Percentiles rank a stretch among this genome's conserved stretches.
phyloP scores from a whole-genome alignment of 2,888 invertebrate species.

The Hirtodrosophila cameraria region DNA sequence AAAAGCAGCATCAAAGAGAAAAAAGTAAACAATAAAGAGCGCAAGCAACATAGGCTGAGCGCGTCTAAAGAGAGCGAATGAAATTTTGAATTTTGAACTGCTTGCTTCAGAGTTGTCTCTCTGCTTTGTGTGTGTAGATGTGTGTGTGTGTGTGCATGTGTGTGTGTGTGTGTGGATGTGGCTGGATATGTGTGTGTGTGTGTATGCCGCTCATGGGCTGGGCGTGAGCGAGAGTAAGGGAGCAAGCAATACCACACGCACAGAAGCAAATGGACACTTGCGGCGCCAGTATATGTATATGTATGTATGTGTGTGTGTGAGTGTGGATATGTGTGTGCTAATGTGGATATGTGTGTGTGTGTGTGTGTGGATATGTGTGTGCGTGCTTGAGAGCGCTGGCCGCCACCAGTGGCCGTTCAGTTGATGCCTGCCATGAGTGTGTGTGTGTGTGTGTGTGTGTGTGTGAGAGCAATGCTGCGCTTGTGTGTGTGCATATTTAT shows the following conservation, averaged over 20 bases:
- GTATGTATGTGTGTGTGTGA: slow-evolving; percentile 1
- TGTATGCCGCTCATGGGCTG: slow-evolving; percentile 49
- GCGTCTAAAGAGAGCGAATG: slow-evolving; percentile 21
- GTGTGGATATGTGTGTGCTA: slow-evolving; percentile 25
- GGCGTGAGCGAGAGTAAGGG: slow-evolving; percentile 56
- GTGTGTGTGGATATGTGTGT: slow-evolving; percentile 9
- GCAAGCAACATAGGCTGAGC: background rate
- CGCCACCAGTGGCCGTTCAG: slow-evolving; percentile 47
- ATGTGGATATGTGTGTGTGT: slow-evolving; percentile 15
- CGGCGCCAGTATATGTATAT: slow-evolving; percentile 33
- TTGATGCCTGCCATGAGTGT: slow-evolving; percentile 5
- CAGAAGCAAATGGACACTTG: slow-evolving; percentile 69
- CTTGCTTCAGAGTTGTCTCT: slow-evolving; percentile 38
- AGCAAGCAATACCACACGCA: slow-evolving; percentile 66
- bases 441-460: slow-evolving; percentile 9
- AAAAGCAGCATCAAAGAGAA: background rate
- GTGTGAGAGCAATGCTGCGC: slow-evolving; percentile 6
- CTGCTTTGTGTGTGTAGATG: slow-evolving; percentile 13
- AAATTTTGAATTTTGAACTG: slow-evolving; percentile 41
- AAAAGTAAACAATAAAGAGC: slow-evolving; percentile 6
- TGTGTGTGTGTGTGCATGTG: slow-evolving; percentile 11
- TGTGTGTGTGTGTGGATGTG: slow-evolving; percentile 32
- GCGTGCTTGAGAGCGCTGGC: background rate
- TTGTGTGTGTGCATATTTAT: slow-evolving; percentile 45
- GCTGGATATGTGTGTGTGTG: slow-evolving; percentile 36